Percentiles rank a stretch among this genome's conserved stretches.
phyloP scores from a whole-genome alignment of 1,140 invertebrate genomes.

The Apis dorsata region DNA sequence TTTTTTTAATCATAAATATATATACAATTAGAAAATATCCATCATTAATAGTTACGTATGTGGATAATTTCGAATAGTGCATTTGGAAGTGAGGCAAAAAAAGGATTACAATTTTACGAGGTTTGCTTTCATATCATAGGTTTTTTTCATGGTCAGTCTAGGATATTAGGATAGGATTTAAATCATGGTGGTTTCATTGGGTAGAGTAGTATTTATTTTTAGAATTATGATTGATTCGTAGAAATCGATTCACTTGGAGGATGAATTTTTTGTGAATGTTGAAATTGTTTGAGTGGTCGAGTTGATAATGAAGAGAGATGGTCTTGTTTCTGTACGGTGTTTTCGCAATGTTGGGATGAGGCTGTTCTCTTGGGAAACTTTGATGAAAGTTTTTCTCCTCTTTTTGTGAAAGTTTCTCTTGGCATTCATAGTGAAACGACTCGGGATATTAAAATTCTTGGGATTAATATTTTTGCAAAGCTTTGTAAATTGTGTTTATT shows the following conservation, averaged over 20 bases:
- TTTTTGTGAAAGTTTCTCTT: not conserved
- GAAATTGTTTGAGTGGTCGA: not conserved
- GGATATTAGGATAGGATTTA: conserved; percentile 18
- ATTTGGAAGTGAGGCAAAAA: too few species aligned
- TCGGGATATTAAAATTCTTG: not conserved
- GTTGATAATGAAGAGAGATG: not conserved
- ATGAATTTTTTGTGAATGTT: not conserved
- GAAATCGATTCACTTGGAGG: not conserved
- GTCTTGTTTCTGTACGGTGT: not conserved
- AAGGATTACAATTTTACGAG: not conserved
- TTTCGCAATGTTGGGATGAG: too few species aligned
- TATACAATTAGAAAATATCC: too few species aligned
- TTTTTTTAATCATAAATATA: too few species aligned
- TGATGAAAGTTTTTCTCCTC: not conserved
- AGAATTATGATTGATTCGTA: not conserved
- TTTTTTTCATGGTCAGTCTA: too few species aligned
- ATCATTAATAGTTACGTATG: too few species aligned
- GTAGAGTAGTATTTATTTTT: not conserved
- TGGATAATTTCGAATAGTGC: too few species aligned
- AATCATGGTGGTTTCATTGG: not conserved
- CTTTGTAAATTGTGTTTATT: too few species aligned
- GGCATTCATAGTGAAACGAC: too few species aligned
- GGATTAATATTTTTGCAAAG: too few species aligned
- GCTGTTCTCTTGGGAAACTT: not conserved
- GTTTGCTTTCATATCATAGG: not conserved